Base-by-base conservation (phyloP, 2,113 vertebrate species). In the Ibidorhyncha struthersii region DNA sequence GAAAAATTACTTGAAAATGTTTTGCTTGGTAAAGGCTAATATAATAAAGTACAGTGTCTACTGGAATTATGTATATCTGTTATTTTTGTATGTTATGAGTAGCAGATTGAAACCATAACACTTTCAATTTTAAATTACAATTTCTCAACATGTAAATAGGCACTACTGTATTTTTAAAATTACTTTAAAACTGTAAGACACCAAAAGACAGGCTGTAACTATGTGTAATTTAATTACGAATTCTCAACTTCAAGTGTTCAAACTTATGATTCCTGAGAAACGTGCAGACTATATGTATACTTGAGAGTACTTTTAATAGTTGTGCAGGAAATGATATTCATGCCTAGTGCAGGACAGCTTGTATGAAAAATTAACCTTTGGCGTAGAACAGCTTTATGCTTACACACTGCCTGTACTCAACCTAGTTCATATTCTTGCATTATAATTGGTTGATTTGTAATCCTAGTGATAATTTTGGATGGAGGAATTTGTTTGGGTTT, bases 81-180 rank as follows among this genome's bases (percentile, higher is more conserved):
- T 95, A 80, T 87, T 95, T 96, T 85, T 77, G 9, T 78, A 52
- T 69, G 52, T 76, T 91, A 52, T 53, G 40, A 92, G 50, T 36
- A 96, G 79, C 62, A 79, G 38, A 90, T 61, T 93, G 53, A 74
- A 90, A 56, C 53, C n/a, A 58, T 50, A 80, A 86, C 66, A 4
- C 3, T 94, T 96, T 93, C 85, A 66, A 83, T 80, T 95, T 88
- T 77, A 62, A 86, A 93, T 40, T 69, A 67, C 62, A 90, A 72
- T n/a, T 52, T 93, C 78, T 74, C 47, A 55, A 38, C 45, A 62
- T 69, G 45, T 89, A 87, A 91, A 85, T 73, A 91, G 20, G 22
- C 66, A 90, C 19, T 49, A 58, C 34, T 53, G 27, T 69, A 30
- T 80, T 79, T 94, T 85, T 4, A 8, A 85, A 87, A 82, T 74